Percentiles rank a stretch among this genome's conserved stretches.
phyloP scores from a whole-genome alignment of 2,888 invertebrate species.

The Osedax fenrisi region DNA sequence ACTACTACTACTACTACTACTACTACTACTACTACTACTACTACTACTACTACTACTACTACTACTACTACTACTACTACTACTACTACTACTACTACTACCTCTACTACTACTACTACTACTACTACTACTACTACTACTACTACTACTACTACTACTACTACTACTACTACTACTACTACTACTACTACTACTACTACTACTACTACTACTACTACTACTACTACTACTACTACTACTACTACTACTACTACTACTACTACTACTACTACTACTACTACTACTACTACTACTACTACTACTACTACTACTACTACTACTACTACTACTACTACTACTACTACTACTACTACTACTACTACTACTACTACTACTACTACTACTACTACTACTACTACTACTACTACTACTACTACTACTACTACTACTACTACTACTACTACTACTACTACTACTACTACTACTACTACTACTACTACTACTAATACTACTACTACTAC shows the following conservation, averaged over 20 bases:
- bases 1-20: too few relatives aligned
- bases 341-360: too few relatives aligned
- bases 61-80: too few relatives aligned
- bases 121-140: conserved; percentile 28
- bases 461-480: too few relatives aligned
- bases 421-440: conserved; percentile 33
- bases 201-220: conserved; percentile 25
- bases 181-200: conserved; percentile 27
- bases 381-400: conserved; percentile 33
- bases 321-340: not conserved
- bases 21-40: too few relatives aligned
- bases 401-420: conserved; percentile 15
- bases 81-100: too few relatives aligned
- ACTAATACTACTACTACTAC: too few relatives aligned
- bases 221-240: conserved; percentile 24
- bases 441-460: conserved; percentile 29
- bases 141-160: conserved; percentile 27
- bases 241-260: conserved; percentile 24
- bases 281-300: conserved; percentile 9
- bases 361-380: not conserved
- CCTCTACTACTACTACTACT: conserved; percentile 25
- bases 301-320: not conserved
- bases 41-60: too few relatives aligned
- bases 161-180: conserved; percentile 22
- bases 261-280: conserved; percentile 22